Evolutionary conservation across 2,113 vertebrate species (phyloP).

Genomic region (Cyprinodon tularosa): DNA sequence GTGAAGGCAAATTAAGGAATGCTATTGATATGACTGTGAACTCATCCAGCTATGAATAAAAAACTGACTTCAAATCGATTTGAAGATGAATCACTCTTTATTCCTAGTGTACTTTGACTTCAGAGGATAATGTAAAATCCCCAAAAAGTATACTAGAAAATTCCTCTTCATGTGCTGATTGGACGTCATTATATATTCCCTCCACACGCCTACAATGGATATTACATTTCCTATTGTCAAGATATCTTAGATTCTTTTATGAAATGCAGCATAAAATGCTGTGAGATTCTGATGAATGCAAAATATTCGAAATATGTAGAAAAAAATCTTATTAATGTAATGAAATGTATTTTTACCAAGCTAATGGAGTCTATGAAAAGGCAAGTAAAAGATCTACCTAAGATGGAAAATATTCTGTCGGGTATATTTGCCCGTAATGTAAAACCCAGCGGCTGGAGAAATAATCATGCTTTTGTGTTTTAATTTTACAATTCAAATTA

Average conservation of each 20-base stretch:
- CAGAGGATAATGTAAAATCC: not conserved
- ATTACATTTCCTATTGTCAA: slow-evolving; percentile 12
- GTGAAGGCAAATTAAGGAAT: not conserved
- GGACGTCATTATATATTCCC: not conserved
- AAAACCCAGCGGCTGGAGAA: not conserved
- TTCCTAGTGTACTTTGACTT: slow-evolving; percentile 1
- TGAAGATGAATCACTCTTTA: slow-evolving; percentile 20
- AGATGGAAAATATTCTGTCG: slow-evolving; percentile 12
- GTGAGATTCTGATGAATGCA: not conserved
- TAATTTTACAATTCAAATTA: slow-evolving; percentile 39
- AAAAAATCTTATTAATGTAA: not conserved
- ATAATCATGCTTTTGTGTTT: not conserved
- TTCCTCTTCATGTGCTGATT: not conserved
- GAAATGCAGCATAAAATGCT: not conserved
- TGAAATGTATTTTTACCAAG: slow-evolving; percentile 26
- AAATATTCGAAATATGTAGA: not conserved
- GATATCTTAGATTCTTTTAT: not conserved
- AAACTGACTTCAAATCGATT: not conserved
- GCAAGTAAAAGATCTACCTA: slow-evolving; percentile 7
- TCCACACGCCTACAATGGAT: not conserved
- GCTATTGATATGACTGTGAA: not conserved
- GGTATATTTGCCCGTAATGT: slow-evolving; percentile 9
- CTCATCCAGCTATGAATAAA: not conserved
- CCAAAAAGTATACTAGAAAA: not conserved
- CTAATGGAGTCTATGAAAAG: slow-evolving; percentile 22